phyloP scores from a whole-genome alignment of 2,888 invertebrate species.

The Dryobotodes eremita region DNA sequence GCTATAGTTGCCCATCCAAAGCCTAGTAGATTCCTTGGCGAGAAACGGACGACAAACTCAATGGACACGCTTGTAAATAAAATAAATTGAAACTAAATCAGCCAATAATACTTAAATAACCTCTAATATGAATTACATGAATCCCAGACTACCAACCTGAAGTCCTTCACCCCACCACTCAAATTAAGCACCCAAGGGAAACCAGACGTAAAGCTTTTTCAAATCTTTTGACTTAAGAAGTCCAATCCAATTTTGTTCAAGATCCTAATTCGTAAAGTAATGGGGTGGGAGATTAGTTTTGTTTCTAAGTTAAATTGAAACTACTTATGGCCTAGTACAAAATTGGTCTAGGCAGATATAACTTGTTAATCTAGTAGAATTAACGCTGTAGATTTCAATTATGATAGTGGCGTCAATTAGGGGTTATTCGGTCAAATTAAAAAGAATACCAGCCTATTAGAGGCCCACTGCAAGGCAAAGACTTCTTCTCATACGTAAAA shows the following conservation, averaged over 20 bases:
- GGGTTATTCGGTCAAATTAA: no score
- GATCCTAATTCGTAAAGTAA: conserved; percentile 45
- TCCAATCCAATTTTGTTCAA: conserved; percentile 37
- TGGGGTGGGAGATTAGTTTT: conserved; percentile 36
- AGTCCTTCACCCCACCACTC: conserved; percentile 8
- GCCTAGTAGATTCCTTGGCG: no score
- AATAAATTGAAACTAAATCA: background rate
- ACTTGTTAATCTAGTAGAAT: background rate
- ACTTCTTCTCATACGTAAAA: no score
- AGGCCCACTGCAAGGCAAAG: no score
- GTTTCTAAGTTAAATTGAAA: conserved; percentile 46
- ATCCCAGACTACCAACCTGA: background rate
- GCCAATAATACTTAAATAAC: background rate
- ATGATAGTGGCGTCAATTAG: background rate
- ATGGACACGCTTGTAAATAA: no score
- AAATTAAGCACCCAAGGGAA: conserved; percentile 14
- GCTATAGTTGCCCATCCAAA: no score
- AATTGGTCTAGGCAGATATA: conserved; percentile 16
- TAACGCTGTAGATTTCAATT: conserved; percentile 1
- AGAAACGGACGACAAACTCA: no score
- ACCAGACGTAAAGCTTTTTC: conserved; percentile 22
- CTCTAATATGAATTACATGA: conserved; percentile 9
- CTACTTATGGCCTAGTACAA: background rate
- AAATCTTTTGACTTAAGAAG: conserved; percentile 43
- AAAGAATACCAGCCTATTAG: no score